Base-by-base conservation (phyloP, 2,113 vertebrate species). In the Opisthocomus hoazin region DNA sequence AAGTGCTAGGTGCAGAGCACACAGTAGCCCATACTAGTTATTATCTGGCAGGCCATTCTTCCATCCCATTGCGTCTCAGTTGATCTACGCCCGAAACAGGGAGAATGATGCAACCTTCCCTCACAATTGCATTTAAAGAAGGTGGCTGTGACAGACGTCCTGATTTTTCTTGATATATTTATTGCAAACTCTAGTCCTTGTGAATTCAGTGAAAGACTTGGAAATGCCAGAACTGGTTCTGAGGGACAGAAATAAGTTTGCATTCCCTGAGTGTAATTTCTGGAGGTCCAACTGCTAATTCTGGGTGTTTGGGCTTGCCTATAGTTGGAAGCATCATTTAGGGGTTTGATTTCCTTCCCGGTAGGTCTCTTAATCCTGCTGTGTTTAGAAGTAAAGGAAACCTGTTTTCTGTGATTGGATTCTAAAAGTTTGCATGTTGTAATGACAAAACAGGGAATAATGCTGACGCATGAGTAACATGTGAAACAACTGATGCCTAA, bases 261-360 rank as follows among this genome's bases (percentile, higher is more conserved):
- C 1, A 0, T 45, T 76, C 41, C 29, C 46, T 1, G 0, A 23
- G 0, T 22, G 30, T 5, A 56, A 41, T 36, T 86, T 79, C 30
- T 79, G 71, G 41, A 53, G 43, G n/a, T 48, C 14, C 29, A 53
- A 0, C 14, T 82, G 27, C 26, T 65, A 19, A 54, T 41, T 58
- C 37, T n/a, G 34, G 11, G 4, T 51, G 6, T 22, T 30, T 19
- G 30, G 30, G 21, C 75, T 46, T 71, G 41, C 21, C 29, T 36
- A 39, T 66, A 86, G 4, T 8, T 50, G 26, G 7, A 65, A 57
- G 11, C 15, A 30, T 58, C 30, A 14, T 11, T 41, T 45, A 45
- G 24, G 10, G 26, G 19, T 68, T 87, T 87, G 36, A 19, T 54
- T 68, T 73, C 29, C 32, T 50, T 78, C 16, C 32, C 15, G 8